Evolutionary conservation across 2,888 invertebrate genomes (phyloP).

Genomic region (Nephrotoma appendiculata): DNA sequence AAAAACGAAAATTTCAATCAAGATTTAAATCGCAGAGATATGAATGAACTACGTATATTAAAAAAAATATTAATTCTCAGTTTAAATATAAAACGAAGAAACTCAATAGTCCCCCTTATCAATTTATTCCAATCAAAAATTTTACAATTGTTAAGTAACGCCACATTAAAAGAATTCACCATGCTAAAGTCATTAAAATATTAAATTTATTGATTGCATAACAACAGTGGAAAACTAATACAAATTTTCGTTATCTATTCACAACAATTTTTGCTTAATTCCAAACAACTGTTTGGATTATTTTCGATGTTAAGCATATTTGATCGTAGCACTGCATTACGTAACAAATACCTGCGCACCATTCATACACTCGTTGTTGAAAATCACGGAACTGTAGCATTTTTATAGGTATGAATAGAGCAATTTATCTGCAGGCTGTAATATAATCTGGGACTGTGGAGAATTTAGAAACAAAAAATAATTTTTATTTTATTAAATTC

Average conservation of each 20-base stretch:
- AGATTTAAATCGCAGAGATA: background rate
- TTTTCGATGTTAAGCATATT: background rate
- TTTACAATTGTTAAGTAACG: background rate
- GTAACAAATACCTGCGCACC: background rate
- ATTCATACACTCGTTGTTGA: background rate
- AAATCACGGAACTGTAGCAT: background rate
- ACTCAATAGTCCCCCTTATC: background rate
- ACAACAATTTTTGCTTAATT: background rate
- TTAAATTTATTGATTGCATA: background rate
- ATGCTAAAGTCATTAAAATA: background rate
- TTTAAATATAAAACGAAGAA: background rate
- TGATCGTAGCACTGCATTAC: background rate
- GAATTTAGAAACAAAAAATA: background rate
- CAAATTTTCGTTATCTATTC: background rate
- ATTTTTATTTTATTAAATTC: background rate
- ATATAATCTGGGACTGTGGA: background rate
- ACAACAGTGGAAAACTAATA: background rate
- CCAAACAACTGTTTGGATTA: background rate
- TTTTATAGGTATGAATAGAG: background rate
- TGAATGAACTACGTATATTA: background rate
- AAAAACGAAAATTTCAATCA: background rate
- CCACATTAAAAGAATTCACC: background rate
- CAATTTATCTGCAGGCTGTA: background rate
- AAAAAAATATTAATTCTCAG: background rate
- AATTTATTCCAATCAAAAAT: background rate